phyloP scores from a whole-genome alignment of 2,797 vertebrate species.

The Dromococcyx pavoninus region DNA sequence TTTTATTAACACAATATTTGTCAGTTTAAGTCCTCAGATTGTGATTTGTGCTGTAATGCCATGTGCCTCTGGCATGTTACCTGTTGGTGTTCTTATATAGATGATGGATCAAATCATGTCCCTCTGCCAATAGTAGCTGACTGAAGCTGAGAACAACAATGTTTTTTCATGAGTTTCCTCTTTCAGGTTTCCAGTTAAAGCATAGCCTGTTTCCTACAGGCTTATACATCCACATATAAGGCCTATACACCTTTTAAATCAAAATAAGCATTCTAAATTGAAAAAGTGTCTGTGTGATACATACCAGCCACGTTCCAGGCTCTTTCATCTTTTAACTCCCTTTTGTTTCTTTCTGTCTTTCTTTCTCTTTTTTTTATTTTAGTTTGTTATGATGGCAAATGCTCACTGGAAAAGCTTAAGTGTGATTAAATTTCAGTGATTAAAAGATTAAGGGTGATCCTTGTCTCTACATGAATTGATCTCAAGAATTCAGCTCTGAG shows the following conservation, averaged over 20 bases:
- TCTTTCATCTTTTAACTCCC: background rate
- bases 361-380: background rate
- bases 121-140: background rate
- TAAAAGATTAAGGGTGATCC: constrained; percentile 13
- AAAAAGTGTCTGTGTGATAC: background rate
- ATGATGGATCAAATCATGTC: background rate
- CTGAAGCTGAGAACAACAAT: background rate
- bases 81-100: background rate
- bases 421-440: background rate
- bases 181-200: background rate
- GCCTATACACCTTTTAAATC: background rate
- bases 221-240: background rate
- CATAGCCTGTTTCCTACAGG: background rate
- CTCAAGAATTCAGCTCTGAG: background rate
- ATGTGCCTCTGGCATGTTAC: background rate
- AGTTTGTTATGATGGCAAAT: background rate
- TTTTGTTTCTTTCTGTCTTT: background rate
- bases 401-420: background rate
- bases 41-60: background rate
- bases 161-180: background rate
- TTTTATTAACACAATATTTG: background rate
- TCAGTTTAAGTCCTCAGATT: background rate
- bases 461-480: background rate
- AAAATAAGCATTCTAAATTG: background rate
- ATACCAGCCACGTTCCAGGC: fast-evolving